These are phyloP conservation scores for roundworm (Caenorhabditis elegans) DNA, from an alignment of 1,140 invertebrate species.

Conservation along the genomic window DNA sequence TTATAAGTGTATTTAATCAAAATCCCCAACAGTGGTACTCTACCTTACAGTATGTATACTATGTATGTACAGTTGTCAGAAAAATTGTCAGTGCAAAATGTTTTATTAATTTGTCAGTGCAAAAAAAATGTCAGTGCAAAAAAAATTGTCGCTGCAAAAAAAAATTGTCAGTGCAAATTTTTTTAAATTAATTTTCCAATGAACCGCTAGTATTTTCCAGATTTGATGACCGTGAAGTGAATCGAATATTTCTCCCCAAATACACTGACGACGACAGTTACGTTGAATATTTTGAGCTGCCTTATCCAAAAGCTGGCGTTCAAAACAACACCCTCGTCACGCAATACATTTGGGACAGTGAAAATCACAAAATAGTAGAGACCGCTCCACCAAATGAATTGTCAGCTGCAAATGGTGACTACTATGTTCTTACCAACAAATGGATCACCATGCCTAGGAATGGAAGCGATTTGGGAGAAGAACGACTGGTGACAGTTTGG, in stretches of 20 bases:
- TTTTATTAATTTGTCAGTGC: too few relatives aligned
- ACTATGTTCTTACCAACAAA: conserved; percentile 35
- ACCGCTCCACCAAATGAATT: conserved; percentile 34
- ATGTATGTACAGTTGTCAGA: too few relatives aligned
- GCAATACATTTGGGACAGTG: conserved; percentile 51
- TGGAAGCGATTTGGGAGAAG: conserved; percentile 50
- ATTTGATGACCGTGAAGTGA: conserved; percentile 42
- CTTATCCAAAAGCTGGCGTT: conserved; percentile 51
- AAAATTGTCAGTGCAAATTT: too few relatives aligned
- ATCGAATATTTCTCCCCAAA: conserved; percentile 25
- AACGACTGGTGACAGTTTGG: conserved; percentile 63
- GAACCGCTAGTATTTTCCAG: neutral
- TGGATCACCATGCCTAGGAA: conserved; percentile 56
- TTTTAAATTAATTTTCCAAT: too few relatives aligned
- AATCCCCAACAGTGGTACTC: too few relatives aligned
- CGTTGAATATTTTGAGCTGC: conserved; percentile 34
- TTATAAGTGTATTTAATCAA: too few relatives aligned
- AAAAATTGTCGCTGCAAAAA: too few relatives aligned
- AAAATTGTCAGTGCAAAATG: too few relatives aligned
- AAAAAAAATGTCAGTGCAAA: too few relatives aligned
- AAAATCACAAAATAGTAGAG: conserved; percentile 36
- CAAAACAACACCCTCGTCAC: conserved; percentile 39
- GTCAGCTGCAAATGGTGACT: conserved; percentile 27
- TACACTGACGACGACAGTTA: conserved; percentile 21
- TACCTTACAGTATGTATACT: too few relatives aligned